phyloP scores from a whole-genome alignment of 2,797 vertebrate species.

The Falco concolor region DNA sequence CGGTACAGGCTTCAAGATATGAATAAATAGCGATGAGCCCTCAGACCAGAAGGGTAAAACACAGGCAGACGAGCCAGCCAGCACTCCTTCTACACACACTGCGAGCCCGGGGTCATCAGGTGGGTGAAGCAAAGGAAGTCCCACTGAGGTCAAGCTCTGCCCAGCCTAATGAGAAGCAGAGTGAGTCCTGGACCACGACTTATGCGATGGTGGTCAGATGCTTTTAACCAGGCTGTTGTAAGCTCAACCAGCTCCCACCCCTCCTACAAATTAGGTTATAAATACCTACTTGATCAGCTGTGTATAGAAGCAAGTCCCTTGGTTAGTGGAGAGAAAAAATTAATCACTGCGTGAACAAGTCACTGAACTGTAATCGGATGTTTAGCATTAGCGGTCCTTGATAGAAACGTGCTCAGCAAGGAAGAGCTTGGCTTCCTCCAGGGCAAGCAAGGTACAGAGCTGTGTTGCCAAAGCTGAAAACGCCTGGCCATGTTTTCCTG shows the following conservation, averaged over 20 bases:
- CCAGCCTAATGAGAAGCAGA: not conserved
- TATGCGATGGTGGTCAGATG: not conserved
- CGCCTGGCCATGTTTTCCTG: not conserved
- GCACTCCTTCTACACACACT: not conserved
- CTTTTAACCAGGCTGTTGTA: not conserved
- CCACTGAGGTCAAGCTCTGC: not conserved
- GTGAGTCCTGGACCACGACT: not conserved
- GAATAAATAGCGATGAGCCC: not conserved
- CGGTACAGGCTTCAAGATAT: rapidly evolving
- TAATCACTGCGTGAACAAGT: not conserved
- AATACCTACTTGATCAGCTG: not conserved
- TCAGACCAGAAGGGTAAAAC: not conserved
- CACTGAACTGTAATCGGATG: not conserved
- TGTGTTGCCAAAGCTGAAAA: not conserved
- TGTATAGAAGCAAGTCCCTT: not conserved
- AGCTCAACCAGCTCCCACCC: not conserved
- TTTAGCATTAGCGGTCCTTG: not conserved
- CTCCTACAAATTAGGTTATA: not conserved
- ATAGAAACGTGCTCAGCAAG: not conserved
- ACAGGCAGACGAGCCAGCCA: not conserved
- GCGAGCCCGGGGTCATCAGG: not conserved
- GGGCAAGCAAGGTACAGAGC: not conserved
- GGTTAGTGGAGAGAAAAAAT: not conserved
- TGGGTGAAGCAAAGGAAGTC: not conserved
- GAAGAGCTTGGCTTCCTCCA: not conserved